Evolutionary conservation across 2,113 vertebrate genomes (phyloP).

Genomic region (Martes martes): DNA sequence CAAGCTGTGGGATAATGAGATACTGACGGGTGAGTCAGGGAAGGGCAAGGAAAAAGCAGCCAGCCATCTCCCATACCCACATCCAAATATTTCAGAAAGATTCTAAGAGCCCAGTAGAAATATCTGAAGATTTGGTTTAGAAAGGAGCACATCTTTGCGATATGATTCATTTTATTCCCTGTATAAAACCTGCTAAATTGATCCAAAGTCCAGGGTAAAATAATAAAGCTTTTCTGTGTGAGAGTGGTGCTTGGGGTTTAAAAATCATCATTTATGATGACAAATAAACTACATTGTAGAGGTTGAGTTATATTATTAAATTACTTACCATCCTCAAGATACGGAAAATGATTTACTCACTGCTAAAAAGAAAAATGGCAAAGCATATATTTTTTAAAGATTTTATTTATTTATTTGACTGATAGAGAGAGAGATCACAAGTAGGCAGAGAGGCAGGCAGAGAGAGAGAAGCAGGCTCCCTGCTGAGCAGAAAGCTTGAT

Average conservation of each 20-base stretch:
- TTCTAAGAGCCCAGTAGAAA: neutral
- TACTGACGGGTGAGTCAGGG: neutral
- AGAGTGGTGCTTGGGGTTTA: neutral
- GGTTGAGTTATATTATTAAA: neutral
- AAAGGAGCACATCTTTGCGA: neutral
- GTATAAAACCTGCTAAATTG: neutral
- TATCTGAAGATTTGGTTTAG: neutral
- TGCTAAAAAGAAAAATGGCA: neutral
- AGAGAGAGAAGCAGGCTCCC: too few species aligned
- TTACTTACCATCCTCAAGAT: neutral
- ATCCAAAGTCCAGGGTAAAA: neutral
- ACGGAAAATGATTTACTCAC: neutral
- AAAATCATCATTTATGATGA: neutral
- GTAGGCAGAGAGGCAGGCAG: too few species aligned
- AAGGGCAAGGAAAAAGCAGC: neutral
- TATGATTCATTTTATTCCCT: neutral
- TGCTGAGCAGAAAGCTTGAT: too few species aligned
- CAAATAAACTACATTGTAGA: neutral
- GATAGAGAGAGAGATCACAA: too few species aligned
- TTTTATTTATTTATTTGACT: too few species aligned
- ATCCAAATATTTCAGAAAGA: neutral
- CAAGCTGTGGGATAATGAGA: neutral
- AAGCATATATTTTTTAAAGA: neutral
- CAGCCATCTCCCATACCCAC: neutral
- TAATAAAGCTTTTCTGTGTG: neutral